Percentiles rank a stretch among this genome's conserved stretches.
phyloP scores from a whole-genome alignment of 2,797 vertebrate species.

The Poeciliopsis paucimaculata region DNA sequence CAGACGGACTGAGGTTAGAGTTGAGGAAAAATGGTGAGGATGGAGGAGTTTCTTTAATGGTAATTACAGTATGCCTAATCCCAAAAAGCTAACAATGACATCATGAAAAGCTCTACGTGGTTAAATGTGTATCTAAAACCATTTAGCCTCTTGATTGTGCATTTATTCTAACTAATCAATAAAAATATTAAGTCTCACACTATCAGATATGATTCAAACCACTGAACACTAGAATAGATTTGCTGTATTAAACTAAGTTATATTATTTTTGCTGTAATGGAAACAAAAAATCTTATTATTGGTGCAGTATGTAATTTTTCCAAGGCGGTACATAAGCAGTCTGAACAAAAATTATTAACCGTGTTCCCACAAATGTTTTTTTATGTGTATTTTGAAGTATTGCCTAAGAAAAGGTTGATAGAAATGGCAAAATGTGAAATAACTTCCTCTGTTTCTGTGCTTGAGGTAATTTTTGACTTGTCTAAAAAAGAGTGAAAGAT shows the following conservation, averaged over 20 bases:
- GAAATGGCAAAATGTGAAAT: neutral
- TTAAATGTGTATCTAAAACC: constrained; percentile 51
- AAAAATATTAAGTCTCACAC: neutral
- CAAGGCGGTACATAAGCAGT: neutral
- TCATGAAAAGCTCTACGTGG: constrained; percentile 35
- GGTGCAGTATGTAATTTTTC: neutral
- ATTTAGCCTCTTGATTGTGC: neutral
- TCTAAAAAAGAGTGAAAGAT: neutral
- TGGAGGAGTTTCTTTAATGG: constrained; percentile 50
- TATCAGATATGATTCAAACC: neutral
- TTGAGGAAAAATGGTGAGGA: constrained; percentile 37
- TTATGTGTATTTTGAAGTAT: neutral
- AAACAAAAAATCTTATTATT: neutral
- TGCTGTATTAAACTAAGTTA: neutral
- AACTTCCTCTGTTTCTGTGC: neutral
- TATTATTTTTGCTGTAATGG: no score
- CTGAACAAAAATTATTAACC: neutral
- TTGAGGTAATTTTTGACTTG: neutral
- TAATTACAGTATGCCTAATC: constrained; percentile 63
- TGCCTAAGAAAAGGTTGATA: no score
- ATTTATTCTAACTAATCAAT: neutral
- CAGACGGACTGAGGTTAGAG: constrained; percentile 45
- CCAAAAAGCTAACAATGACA: constrained; percentile 57
- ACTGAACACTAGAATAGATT: neutral
- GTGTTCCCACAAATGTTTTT: neutral